phyloP scores from a whole-genome alignment of 2,113 vertebrate genomes.

The Myiagra hebetior region DNA sequence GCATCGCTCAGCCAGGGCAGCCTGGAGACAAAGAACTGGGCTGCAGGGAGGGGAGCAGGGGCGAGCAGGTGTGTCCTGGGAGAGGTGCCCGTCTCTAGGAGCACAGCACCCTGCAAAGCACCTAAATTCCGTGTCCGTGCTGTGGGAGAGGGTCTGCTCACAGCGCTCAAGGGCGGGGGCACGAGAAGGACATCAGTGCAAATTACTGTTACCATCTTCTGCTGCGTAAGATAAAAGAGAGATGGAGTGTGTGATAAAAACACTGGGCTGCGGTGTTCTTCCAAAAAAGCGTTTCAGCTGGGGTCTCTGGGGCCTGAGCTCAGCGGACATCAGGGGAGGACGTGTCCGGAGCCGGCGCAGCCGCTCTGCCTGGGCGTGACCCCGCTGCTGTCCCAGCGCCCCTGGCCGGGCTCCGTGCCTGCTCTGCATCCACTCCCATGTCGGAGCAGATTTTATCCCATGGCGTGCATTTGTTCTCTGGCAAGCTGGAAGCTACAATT shows the following conservation, averaged over 20 bases:
- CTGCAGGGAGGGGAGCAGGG: not conserved
- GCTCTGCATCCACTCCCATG: not conserved
- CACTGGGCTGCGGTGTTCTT: not conserved
- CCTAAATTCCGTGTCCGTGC: not conserved
- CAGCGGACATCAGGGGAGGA: fast-evolving
- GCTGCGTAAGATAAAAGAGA: not conserved
- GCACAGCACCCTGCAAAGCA: not conserved
- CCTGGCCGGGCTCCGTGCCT: not conserved
- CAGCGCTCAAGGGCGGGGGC: not conserved
- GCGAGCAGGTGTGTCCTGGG: fast-evolving
- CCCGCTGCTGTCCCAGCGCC: not conserved
- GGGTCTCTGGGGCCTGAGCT: not conserved
- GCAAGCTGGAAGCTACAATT: slow-evolving; percentile 50
- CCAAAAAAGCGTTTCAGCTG: not conserved
- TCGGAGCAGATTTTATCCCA: not conserved
- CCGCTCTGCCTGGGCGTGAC: not conserved
- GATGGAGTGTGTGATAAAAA: not conserved
- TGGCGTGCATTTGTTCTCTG: slow-evolving; percentile 15
- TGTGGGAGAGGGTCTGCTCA: not conserved
- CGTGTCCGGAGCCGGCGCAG: not conserved
- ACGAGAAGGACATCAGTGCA: not conserved
- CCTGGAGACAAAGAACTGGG: not conserved
- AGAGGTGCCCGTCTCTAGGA: fast-evolving
- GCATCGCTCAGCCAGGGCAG: not conserved
- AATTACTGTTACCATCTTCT: not conserved